phyloP scores from a whole-genome alignment of 2,888 invertebrate genomes.

The Bruchidius siliquastri region DNA sequence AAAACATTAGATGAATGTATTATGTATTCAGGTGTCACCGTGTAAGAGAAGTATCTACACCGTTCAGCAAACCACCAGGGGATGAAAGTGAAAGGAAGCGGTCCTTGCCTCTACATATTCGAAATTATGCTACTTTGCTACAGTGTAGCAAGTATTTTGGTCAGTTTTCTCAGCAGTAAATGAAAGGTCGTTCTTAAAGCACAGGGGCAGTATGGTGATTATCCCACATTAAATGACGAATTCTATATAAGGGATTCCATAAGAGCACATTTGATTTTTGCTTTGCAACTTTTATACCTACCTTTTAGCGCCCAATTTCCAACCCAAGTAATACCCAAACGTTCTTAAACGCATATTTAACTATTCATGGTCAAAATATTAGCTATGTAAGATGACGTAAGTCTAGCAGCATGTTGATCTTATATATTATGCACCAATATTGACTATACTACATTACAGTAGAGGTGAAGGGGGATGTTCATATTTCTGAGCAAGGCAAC shows the following conservation, averaged over 20 bases:
- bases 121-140: not conserved
- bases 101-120: not conserved
- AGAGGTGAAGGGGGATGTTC: too few species aligned
- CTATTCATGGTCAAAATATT: too few species aligned
- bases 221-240: not conserved
- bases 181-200: not conserved
- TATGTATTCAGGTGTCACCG: not conserved
- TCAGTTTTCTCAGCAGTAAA: constrained; percentile 1
- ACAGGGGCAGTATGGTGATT: not conserved
- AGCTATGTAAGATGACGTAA: too few species aligned
- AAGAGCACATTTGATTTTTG: not conserved
- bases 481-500: too few species aligned
- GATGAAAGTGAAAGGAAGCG: not conserved
- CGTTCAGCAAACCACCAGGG: not conserved
- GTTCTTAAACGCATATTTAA: too few species aligned
- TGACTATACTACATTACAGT: too few species aligned
- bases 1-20: too few species aligned
- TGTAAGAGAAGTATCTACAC: not conserved
- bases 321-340: too few species aligned
- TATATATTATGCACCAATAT: too few species aligned
- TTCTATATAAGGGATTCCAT: not conserved
- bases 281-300: too few species aligned
- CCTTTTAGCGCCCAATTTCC: too few species aligned
- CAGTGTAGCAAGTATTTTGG: not conserved
- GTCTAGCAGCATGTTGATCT: too few species aligned